phyloP scores from a whole-genome alignment of 92 coral and sea anemone species.

The Hydrozoanthus gracilis region DNA sequence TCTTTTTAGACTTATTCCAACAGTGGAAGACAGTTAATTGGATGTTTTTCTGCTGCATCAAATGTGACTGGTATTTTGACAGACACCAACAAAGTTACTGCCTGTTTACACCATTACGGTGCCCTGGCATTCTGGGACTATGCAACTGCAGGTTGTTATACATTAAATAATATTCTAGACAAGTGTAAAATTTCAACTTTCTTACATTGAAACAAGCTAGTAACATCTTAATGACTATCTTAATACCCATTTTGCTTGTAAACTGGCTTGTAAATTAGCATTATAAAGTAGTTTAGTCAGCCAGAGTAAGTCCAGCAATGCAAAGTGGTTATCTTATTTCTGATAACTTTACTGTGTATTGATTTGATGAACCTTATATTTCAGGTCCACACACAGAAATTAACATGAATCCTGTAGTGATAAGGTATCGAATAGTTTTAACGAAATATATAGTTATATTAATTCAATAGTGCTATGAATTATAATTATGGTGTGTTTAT shows the following conservation, averaged over 20 bases:
- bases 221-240: no score
- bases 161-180: neutral
- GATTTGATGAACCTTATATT: constrained; percentile 6
- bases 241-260: no score
- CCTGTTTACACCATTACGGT: constrained; percentile 84
- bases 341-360: neutral
- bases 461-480: neutral
- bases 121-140: constrained; percentile 98
- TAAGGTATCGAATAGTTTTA: constrained; percentile 57
- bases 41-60: constrained; percentile 98
- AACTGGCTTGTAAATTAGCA: no score
- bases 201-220: neutral
- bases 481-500: no score
- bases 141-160: constrained; percentile 92
- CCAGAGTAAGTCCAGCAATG: no score
- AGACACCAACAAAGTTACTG: constrained; percentile 82
- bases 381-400: constrained; percentile 93
- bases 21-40: constrained; percentile 75
- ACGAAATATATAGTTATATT: neutral
- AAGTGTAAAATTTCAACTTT: no score
- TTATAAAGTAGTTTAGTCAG: no score
- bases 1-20: constrained; percentile 47
- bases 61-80: constrained; percentile 94
- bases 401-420: constrained; percentile 95
- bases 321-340: no score